Conservation (phyloP, 2,888 invertebrate genomes). For the Clepsis dumicolana region DNA sequence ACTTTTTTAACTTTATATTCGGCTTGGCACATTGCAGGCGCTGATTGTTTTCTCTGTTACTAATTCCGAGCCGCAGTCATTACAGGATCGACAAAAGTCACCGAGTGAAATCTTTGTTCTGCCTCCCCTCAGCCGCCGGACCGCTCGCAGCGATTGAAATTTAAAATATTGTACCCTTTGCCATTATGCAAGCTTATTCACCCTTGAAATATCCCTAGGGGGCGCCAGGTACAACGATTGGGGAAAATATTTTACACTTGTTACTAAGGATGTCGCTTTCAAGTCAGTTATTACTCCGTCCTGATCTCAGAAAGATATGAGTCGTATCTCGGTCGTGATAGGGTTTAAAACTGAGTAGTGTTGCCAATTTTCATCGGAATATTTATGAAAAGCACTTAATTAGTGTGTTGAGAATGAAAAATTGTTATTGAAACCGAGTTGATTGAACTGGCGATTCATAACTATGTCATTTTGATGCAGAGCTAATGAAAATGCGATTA, state of each 20-base stretch:
- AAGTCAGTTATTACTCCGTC: constrained; percentile 67
- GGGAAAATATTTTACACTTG: constrained; percentile 87
- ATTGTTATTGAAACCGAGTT: constrained; percentile 84
- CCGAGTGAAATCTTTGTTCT: constrained; percentile 81
- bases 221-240: constrained; percentile 84
- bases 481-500: constrained; percentile 80
- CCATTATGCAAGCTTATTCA: constrained; percentile 87
- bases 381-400: constrained; percentile 85
- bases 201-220: constrained; percentile 87
- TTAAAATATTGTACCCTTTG: constrained; percentile 87
- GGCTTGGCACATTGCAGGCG: constrained; percentile 13
- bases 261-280: constrained; percentile 84
- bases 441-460: constrained; percentile 84
- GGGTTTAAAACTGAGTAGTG: constrained; percentile 57
- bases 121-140: constrained; percentile 71
- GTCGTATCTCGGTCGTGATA: constrained; percentile 54
- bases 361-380: constrained; percentile 59
- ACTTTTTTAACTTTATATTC: constrained; percentile 28
- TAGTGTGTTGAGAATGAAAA: constrained; percentile 85
- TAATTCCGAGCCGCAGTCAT: constrained; percentile 71
- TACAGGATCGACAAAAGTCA: constrained; percentile 80
- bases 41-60: constrained; percentile 43
- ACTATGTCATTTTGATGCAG: constrained; percentile 83
- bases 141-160: constrained; percentile 86
- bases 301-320: constrained; percentile 56